phyloP scores from a whole-genome alignment of 2,888 invertebrate species.

The Clusia tigrina region DNA sequence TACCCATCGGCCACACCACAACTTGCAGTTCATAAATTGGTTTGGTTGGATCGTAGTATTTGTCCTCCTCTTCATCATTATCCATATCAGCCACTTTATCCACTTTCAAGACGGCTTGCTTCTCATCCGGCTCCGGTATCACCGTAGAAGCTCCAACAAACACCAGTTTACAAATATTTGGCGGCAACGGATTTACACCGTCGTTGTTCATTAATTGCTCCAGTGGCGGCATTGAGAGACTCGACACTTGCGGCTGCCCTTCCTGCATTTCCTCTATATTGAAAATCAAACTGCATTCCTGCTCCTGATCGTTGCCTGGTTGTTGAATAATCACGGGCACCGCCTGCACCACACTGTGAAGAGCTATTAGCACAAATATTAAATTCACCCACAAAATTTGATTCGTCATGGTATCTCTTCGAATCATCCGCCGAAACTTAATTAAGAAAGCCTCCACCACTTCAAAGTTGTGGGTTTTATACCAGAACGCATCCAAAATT shows the following conservation, averaged over 20 bases:
- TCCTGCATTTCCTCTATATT: constrained; percentile 37
- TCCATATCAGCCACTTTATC: neutral
- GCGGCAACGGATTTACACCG: constrained; percentile 18
- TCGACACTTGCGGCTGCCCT: constrained; percentile 12
- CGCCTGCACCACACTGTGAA: neutral
- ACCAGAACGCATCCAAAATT: too few species aligned
- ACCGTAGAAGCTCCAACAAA: neutral
- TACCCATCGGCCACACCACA: constrained; percentile 54
- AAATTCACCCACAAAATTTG: neutral
- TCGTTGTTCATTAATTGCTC: constrained; percentile 31
- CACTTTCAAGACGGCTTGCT: neutral
- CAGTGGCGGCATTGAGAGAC: constrained; percentile 51
- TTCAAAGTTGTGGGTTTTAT: too few species aligned
- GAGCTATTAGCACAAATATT: neutral
- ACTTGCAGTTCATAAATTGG: constrained; percentile 56
- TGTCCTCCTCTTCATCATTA: constrained; percentile 8
- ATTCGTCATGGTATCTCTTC: too few species aligned
- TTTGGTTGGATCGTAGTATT: constrained; percentile 32
- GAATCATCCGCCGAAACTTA: too few species aligned
- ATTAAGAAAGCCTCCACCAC: too few species aligned
- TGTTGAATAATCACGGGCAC: neutral
- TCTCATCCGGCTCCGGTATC: neutral
- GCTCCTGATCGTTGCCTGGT: constrained; percentile 14
- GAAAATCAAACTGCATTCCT: constrained; percentile 50
- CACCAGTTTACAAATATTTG: neutral